These are phyloP conservation scores for Epinotia nisella DNA, from an alignment of 2,888 invertebrate genomes.

Conservation along the genomic window DNA sequence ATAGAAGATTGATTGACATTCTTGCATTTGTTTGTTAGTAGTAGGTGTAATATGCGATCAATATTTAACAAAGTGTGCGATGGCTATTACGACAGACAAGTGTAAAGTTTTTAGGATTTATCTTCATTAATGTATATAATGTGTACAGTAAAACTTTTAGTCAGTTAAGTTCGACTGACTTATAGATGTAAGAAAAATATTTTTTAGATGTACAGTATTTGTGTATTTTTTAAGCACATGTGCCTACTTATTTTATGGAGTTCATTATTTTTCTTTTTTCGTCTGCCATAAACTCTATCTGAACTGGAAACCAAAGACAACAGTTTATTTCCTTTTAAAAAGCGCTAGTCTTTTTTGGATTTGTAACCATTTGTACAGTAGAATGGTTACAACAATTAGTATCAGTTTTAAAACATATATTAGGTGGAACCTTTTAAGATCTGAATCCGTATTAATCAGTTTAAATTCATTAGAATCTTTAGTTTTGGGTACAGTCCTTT, in stretches of 20 bases:
- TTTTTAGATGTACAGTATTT: constrained; percentile 69
- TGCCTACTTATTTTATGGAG: constrained; percentile 56
- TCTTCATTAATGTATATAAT: constrained; percentile 55
- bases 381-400: constrained; percentile 35
- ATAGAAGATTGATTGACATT: neutral
- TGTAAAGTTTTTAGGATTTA: constrained; percentile 18
- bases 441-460: neutral
- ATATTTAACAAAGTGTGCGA: neutral
- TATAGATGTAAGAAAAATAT: constrained; percentile 58
- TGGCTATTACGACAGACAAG: constrained; percentile 12
- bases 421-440: neutral
- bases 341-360: constrained; percentile 56
- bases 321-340: constrained; percentile 50
- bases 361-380: constrained; percentile 49
- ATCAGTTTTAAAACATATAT: neutral
- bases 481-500: neutral
- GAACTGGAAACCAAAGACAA: constrained; percentile 64
- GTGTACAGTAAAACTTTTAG: constrained; percentile 58
- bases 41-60: neutral
- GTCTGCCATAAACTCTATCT: constrained; percentile 51
- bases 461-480: neutral
- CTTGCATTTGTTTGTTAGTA: constrained; percentile 12
- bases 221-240: constrained; percentile 51
- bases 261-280: constrained; percentile 46
- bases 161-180: constrained; percentile 59